Percentiles rank a stretch among this genome's conserved stretches.
phyloP scores from a whole-genome alignment of 2,888 invertebrate genomes.

The Diarsia brunnea region DNA sequence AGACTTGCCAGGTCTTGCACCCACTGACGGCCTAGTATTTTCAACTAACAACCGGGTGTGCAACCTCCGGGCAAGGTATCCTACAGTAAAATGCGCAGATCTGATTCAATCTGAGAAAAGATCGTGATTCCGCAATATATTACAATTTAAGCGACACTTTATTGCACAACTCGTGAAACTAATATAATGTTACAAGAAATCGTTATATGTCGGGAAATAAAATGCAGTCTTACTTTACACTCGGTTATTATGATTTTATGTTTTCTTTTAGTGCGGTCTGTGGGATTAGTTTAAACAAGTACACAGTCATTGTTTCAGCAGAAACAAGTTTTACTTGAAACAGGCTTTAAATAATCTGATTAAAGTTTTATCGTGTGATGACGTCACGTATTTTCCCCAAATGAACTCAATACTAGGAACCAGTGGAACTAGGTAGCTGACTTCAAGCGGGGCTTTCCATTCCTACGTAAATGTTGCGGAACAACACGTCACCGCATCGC shows the following conservation, averaged over 20 bases:
- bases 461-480: neutral
- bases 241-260: constrained; percentile 1
- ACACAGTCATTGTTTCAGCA: constrained; percentile 16
- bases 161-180: constrained; percentile 17
- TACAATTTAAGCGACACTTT: constrained; percentile 21
- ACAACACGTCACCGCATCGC: neutral
- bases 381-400: constrained; percentile 36
- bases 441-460: constrained; percentile 25
- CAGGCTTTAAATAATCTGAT: constrained; percentile 43
- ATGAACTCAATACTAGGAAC: constrained; percentile 43
- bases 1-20: neutral
- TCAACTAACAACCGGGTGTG: neutral
- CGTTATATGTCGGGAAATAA: constrained; percentile 25
- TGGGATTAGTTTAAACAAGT: neutral
- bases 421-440: neutral
- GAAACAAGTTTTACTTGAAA: constrained; percentile 23
- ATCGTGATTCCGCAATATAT: constrained; percentile 25
- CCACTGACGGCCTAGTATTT: neutral
- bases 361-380: constrained; percentile 42
- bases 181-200: constrained; percentile 19
- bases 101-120: constrained; percentile 8
- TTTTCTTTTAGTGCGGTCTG: neutral
- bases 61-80: neutral
- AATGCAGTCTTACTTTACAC: constrained; percentile 6
- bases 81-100: neutral